Evolutionary conservation across 2,797 vertebrate genomes (phyloP).

Genomic region (Octomys mimax): DNA sequence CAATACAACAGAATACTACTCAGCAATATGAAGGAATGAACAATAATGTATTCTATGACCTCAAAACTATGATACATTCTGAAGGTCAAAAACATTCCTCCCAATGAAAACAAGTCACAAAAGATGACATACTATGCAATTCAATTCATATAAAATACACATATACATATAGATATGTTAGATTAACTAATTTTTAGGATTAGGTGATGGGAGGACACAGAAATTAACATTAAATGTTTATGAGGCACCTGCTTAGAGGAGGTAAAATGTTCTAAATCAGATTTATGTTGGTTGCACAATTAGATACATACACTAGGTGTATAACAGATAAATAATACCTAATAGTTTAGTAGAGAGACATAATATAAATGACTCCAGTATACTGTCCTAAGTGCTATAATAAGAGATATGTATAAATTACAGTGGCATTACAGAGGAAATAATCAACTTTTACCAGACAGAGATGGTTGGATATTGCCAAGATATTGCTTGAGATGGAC

Average conservation of each 20-base stretch:
- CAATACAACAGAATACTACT: neutral
- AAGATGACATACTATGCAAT: neutral
- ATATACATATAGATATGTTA: neutral
- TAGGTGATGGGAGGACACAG: neutral
- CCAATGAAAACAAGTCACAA: neutral
- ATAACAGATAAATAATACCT: neutral
- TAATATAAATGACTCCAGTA: neutral
- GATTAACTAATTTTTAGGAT: neutral
- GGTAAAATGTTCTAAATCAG: neutral
- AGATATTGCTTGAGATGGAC: neutral
- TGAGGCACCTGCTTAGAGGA: neutral
- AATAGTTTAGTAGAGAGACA: neutral
- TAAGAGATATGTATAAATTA: neutral
- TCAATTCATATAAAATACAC: neutral
- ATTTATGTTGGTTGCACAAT: neutral
- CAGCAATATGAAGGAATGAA: neutral
- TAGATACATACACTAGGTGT: neutral
- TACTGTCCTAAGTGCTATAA: neutral
- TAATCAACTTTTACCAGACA: neutral
- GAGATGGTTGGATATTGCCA: neutral
- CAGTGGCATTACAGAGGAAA: neutral
- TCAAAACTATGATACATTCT: too few species aligned
- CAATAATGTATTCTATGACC: too few species aligned
- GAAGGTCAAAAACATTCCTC: too few species aligned
- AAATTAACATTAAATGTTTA: neutral